Evolutionary conservation across 2,113 vertebrate species (phyloP), one percentile per base, ranked within the genome.

Genomic region (Lophius piscatorius): DNA sequence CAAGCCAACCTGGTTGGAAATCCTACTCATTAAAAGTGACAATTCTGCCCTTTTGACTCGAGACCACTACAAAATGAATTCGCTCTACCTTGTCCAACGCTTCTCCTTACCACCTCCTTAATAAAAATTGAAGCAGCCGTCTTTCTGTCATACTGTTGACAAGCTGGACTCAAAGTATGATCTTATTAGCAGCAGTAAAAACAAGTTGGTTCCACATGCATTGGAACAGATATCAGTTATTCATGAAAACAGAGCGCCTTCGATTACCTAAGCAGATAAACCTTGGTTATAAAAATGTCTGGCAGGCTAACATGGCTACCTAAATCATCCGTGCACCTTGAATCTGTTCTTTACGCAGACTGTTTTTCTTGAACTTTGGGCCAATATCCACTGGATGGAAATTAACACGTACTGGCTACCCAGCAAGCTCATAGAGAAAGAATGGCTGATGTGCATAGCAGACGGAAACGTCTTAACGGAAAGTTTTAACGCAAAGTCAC

Each of bases 371-470:
- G 13, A 78, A 72, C 40, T 47, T 31, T 3, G 24, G 28, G 46
- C 60, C 44, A 76, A 70, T 67, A 73, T 54, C 26, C 34, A 20
- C 67, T 39, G 59, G 54, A 46, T 38, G 7, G n/a, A 56, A 65
- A 58, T 26, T 20, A 64, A 71, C 40, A 40, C 56, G 40, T 38
- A 29, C 21, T 14, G 54, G n/a, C 24, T 57, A 57, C 47, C 33
- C 24, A 28, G 36, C 39, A 50, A 35, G 67, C 41, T 28, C 40
- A 59, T 17, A 49, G 48, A 29, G 13, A 81, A 56, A 40, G 42
- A 71, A 63, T 13, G 18, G 21, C 38, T 75, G 75, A 84, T 75
- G 79, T 67, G 71, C 62, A 71, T 46, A 78, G 57, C 79, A 89
- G 82, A 83, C 23, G 22, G 33, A 64, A 16, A 29, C 24, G 24